Evolutionary conservation across 2,113 vertebrate genomes (phyloP).

Genomic region (Plestiodon gilberti): DNA sequence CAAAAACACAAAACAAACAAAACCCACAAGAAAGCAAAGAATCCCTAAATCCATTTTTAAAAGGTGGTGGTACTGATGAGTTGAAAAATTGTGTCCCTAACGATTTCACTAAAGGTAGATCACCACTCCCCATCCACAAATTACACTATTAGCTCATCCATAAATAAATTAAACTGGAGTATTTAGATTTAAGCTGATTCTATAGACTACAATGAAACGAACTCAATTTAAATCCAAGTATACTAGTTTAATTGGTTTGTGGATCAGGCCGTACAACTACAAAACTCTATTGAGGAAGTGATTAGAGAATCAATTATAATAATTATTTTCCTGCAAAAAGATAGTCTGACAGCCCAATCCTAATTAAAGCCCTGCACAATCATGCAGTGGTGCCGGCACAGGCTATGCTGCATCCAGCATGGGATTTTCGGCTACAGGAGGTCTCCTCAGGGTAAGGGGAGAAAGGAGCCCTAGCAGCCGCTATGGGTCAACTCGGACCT

Average conservation of each 20-base stretch:
- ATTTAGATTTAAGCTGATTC: slow-evolving; percentile 4
- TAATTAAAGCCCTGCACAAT: no score
- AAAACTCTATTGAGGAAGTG: not conserved
- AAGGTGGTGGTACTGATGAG: not conserved
- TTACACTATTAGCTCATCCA: not conserved
- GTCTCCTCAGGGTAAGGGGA: no score
- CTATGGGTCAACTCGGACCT: no score
- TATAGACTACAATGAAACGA: not conserved
- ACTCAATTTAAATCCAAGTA: slow-evolving; percentile 5
- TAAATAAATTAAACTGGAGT: not conserved
- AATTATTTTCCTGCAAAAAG: not conserved
- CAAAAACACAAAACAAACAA: not conserved
- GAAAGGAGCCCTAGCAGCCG: no score
- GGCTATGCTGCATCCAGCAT: no score
- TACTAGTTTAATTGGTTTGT: not conserved
- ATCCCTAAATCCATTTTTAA: not conserved
- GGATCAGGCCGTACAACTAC: not conserved
- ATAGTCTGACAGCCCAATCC: no score
- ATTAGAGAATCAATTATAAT: slow-evolving; percentile 9
- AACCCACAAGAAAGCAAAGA: no score
- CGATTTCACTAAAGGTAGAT: not conserved
- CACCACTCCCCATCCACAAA: not conserved
- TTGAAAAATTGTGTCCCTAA: not conserved
- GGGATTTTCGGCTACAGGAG: no score
- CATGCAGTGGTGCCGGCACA: no score